Base-by-base conservation (phyloP, 2,113 vertebrate species). In the Sprattus sprattus region DNA sequence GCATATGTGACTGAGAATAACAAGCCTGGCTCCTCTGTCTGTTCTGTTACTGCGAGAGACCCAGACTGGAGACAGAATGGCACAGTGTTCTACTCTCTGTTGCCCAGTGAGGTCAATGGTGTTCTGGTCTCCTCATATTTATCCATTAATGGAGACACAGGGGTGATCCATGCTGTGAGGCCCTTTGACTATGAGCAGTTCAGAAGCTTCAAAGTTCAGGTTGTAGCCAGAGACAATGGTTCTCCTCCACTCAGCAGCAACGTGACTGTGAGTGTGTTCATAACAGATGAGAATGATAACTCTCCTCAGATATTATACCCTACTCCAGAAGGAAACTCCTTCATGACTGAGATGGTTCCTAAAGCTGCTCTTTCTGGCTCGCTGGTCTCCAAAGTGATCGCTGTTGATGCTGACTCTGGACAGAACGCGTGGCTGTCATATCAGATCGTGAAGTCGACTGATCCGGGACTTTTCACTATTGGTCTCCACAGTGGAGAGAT, bases 211-310 rank as follows among this genome's bases (percentile, higher is more conserved):
- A 86, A 83, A 60, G 84, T 89, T 71, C 88, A 89, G 81, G 88
- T 88, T 85, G 85, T 88, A 75, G 88, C 89, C 84, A 87, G 88
- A 89, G 89, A 90, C 85, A 90, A 88, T 47, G 89, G 89, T 60
- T 90, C 85, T 84, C 88, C 89, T 81, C 86, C 88, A 0, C 89
- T 90, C 83, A 90, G 85, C 88, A 89, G 86, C 83, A 90, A 87
- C 11, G 82, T 88, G 82, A 90, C 84, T 67, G 84, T 90, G 84
- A 89, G 82, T 83, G 84, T 90, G 64, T 90, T 89, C 71, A 88
- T 90, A 85, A 87, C 89, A 85, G 89, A 90, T 86, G 89, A 89
- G 85, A 90, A 90, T 86, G 89, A 90, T 78, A 90, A 90, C 83
- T 88, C 89, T 86, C 89, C 88, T 28, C 88, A 90, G 85, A 89